Percentiles rank a stretch among this genome's conserved stretches.
Evolutionary conservation across 1,140 invertebrate genomes (phyloP).

Genomic region (Laodelphax striatellus): DNA sequence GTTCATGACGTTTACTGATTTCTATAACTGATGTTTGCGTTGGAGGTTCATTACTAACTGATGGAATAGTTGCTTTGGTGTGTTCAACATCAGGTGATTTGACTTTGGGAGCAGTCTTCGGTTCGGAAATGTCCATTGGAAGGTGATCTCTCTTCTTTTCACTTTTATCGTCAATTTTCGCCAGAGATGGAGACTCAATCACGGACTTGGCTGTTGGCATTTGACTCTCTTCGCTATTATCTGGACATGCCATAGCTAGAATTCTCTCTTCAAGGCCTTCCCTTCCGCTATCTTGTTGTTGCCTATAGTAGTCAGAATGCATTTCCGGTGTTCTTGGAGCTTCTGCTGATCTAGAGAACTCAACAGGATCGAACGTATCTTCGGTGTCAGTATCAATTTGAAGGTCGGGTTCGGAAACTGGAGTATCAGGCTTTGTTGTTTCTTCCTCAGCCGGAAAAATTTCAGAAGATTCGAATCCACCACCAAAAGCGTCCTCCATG

Average conservation of each 20-base stretch:
- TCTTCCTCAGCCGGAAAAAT: constrained; percentile 46
- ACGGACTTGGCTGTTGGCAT: constrained; percentile 2
- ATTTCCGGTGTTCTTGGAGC: constrained; percentile 39
- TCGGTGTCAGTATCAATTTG: constrained; percentile 81
- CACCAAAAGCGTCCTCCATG: constrained; percentile 64
- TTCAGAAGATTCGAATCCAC: constrained; percentile 35
- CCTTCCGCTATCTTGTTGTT: constrained; percentile 16
- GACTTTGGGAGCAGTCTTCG: neutral
- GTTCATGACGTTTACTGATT: neutral
- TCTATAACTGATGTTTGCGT: neutral
- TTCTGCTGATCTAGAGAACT: constrained; percentile 27
- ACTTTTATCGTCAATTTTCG: neutral
- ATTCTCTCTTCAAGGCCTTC: constrained; percentile 25
- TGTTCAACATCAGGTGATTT: neutral
- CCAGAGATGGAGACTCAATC: neutral
- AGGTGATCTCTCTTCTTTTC: neutral
- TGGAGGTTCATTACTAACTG: neutral
- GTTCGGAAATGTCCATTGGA: neutral
- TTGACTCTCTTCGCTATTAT: neutral
- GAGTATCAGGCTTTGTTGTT: constrained; percentile 71
- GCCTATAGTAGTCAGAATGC: constrained; percentile 20
- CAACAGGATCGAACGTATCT: constrained; percentile 46
- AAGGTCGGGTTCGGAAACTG: constrained; percentile 68
- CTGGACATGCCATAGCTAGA: constrained; percentile 18
- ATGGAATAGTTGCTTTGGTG: neutral